Percentiles rank a stretch among this genome's conserved stretches.
Evolutionary conservation across 1,140 invertebrate genomes (phyloP).

Genomic region (Stratiolaelaps scimitus): DNA sequence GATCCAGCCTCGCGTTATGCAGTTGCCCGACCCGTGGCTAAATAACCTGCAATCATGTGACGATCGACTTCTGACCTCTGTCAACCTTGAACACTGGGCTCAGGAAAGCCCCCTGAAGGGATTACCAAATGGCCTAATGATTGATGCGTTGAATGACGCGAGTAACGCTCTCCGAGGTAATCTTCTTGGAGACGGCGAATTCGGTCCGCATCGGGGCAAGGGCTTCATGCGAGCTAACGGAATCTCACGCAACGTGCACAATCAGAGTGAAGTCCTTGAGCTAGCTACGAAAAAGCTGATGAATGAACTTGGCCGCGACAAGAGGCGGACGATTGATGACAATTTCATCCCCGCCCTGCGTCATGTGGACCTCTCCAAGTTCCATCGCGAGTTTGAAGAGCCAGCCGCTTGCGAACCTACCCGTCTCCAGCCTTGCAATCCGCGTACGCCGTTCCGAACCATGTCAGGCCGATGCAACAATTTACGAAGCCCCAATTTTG

Average conservation of each 20-base stretch:
- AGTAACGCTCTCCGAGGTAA: constrained; percentile 20
- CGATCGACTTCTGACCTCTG: constrained; percentile 16
- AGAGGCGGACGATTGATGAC: constrained; percentile 17
- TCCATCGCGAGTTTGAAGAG: constrained; percentile 20
- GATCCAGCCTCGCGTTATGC: constrained; percentile 73
- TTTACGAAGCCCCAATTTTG: constrained; percentile 65
- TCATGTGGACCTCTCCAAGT: constrained; percentile 11
- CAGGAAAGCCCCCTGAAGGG: constrained; percentile 4
- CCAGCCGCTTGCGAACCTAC: constrained; percentile 29
- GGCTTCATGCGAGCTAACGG: constrained; percentile 26
- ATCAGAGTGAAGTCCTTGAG: constrained; percentile 70
- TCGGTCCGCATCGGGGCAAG: background rate
- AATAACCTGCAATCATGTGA: constrained; percentile 65
- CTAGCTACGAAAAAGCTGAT: constrained; percentile 67
- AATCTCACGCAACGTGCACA: constrained; percentile 42
- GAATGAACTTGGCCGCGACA: constrained; percentile 32
- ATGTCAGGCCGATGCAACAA: constrained; percentile 83
- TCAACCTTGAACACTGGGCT: constrained; percentile 7
- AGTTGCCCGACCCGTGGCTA: constrained; percentile 71
- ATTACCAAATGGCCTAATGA: background rate
- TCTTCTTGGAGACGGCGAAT: background rate
- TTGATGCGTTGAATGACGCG: constrained; percentile 10
- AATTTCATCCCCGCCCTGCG: constrained; percentile 22
- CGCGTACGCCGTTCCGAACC: constrained; percentile 62
- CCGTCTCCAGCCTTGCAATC: constrained; percentile 54